Evolutionary conservation across 2,888 invertebrate species (phyloP), one percentile per base, ranked within the genome.

Genomic region (Hydrotaea diabolus): DNA sequence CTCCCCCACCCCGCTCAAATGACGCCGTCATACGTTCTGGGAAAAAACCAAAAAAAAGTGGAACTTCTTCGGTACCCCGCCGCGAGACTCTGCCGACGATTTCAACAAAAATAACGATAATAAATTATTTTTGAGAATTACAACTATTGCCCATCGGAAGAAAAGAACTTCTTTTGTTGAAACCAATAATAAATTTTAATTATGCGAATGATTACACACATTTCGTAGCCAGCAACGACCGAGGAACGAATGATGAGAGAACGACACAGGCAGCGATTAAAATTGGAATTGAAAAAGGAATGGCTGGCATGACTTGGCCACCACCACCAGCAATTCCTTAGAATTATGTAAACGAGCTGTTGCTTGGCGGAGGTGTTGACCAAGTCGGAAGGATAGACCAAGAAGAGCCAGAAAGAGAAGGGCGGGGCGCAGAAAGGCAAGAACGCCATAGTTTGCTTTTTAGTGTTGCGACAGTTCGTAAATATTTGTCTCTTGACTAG

Each of bases 321-420:
- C 55, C 21, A 11, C 13, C 21, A 46, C 46, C 15, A 59, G 8
- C 26, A 53, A 64, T 83, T 83, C 59, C 80, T 66, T 55, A 17
- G 49, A 77, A 77, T 77, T 80, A 83, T 80, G 80, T 71, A 71
- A 83, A 80, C 64, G 62, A 77, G 77, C 64, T 21, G 69, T 15
- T 46, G 17, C 7, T 15, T n/a, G 17, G 26, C 9, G 64, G 21
- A 80, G 83, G 83, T 80, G 80, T 80, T 71, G 75, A 62, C 74
- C 26, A 43, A 23, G 21, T 39, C 26, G 53, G 26, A 55, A 72
- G 59, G 15, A 55, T 11, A 59, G 19, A 21, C 15, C 17, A 21
- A 23, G 13, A 26, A 26, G 19, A 3, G 23, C 53, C 71, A 5
- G n/a, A 49, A 49, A 49, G 7, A 21, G 59, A 59, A 23, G 26